These are phyloP conservation scores for Drosophila planitibia DNA, from an alignment of 2,888 invertebrate species.

Conservation along the genomic window DNA sequence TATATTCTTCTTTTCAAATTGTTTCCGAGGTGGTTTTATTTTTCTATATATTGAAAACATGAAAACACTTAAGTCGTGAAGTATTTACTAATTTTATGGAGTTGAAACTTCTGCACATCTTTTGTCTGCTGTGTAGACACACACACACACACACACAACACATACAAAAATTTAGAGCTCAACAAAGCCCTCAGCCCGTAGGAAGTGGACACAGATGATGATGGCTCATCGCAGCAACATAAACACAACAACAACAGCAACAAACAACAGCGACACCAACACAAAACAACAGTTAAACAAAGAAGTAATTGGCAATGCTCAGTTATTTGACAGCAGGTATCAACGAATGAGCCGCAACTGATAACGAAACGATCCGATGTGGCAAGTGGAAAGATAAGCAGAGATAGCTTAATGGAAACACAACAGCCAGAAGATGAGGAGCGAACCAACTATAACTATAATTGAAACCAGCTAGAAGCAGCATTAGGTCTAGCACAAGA, in stretches of 20 bases:
- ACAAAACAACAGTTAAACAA: not conserved
- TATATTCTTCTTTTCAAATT: too few species aligned
- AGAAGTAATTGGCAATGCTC: not conserved
- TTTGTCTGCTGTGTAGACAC: not conserved
- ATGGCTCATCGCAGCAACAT: not conserved
- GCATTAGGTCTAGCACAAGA: not conserved
- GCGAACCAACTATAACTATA: too few species aligned
- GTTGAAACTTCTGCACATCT: not conserved
- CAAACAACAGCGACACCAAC: not conserved
- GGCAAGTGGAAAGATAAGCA: not conserved
- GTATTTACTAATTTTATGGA: not conserved
- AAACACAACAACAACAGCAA: not conserved
- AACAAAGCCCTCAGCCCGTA: conserved; percentile 16
- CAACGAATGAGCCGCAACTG: not conserved
- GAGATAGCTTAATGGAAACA: not conserved
- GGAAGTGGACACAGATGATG: conserved; percentile 13
- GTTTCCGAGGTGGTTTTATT: not conserved
- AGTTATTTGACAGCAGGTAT: conserved; percentile 11
- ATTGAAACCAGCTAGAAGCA: not conserved
- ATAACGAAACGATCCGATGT: not conserved
- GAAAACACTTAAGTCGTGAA: not conserved
- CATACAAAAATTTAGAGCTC: conserved; percentile 2
- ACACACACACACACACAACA: not conserved
- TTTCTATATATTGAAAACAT: not conserved
- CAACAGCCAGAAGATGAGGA: not conserved